phyloP scores from a whole-genome alignment of 2,113 vertebrate species.

The Illadopsis cleaveri region DNA sequence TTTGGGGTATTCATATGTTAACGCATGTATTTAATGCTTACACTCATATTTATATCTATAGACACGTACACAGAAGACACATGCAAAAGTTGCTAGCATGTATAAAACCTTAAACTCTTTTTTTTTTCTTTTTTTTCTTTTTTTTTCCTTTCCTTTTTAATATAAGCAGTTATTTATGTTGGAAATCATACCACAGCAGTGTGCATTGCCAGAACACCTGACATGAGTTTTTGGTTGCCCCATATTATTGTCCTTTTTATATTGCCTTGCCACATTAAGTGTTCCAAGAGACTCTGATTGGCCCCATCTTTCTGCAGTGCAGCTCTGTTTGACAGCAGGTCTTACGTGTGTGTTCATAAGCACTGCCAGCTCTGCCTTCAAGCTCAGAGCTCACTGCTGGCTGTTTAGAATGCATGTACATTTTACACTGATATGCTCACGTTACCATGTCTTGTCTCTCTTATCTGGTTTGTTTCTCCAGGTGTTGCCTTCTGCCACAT shows the following conservation, averaged over 20 bases:
- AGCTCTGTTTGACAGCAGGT: background rate
- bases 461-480: background rate
- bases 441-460: background rate
- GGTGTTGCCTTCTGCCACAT: background rate
- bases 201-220: background rate
- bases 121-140: accelerated
- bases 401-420: background rate
- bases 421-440: background rate
- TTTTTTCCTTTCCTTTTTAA: too few relatives aligned
- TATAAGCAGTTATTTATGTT: background rate
- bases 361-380: background rate
- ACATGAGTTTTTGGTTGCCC: background rate
- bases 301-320: background rate
- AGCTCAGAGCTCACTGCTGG: background rate
- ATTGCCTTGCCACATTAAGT: background rate
- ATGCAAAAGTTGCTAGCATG: background rate
- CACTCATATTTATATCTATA: background rate
- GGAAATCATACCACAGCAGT: background rate
- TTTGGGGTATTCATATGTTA: background rate
- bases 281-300: background rate
- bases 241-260: background rate
- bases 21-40: background rate
- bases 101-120: background rate
- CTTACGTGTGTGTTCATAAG: background rate
- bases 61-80: background rate